phyloP scores from a whole-genome alignment of 2,113 vertebrate genomes.

The Pheucticus melanocephalus region DNA sequence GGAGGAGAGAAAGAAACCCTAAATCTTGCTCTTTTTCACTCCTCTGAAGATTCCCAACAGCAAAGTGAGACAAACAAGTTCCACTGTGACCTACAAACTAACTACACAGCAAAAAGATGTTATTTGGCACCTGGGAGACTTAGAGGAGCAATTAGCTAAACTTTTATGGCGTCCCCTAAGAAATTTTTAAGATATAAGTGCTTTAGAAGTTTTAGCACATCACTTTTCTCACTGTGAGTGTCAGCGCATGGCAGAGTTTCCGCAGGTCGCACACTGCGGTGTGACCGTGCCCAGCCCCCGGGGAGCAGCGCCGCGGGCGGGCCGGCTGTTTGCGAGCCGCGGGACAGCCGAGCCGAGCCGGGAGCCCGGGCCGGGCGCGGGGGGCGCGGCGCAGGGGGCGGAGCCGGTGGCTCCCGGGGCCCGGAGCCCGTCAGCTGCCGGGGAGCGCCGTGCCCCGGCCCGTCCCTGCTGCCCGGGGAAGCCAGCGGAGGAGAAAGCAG shows the following conservation, averaged over 20 bases:
- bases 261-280: rapidly evolving
- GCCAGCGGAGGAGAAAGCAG: not conserved
- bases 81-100: not conserved
- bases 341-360: not conserved
- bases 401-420: not conserved
- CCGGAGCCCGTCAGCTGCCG: not conserved
- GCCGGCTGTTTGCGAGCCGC: not conserved
- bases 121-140: not conserved
- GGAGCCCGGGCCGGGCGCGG: not conserved
- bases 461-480: not conserved
- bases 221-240: rapidly evolving
- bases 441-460: not conserved
- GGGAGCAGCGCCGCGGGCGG: not conserved
- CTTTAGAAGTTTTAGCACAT: not conserved
- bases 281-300: rapidly evolving
- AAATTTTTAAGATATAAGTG: rapidly evolving
- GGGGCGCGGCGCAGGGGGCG: not conserved
- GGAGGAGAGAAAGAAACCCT: not conserved
- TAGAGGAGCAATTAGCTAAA: not conserved
- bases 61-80: not conserved
- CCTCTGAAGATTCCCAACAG: not conserved
- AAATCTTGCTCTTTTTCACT: not conserved
- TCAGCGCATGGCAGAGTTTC: rapidly evolving
- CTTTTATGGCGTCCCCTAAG: not conserved
- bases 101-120: not conserved